phyloP scores from a whole-genome alignment of 53 echinoderm and acorn worm genomes.

The Apostichopus leukothele region DNA sequence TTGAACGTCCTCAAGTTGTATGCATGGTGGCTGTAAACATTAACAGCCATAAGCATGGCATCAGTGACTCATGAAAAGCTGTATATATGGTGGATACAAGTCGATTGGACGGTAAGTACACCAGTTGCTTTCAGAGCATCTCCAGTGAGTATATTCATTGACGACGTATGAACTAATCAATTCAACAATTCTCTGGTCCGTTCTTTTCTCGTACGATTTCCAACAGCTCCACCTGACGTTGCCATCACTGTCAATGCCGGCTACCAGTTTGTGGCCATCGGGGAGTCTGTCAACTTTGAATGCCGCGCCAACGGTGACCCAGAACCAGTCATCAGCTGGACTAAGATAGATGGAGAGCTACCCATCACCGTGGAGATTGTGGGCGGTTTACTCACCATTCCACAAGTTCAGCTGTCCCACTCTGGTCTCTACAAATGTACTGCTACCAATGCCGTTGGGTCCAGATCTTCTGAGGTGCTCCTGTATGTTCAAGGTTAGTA shows the following conservation, averaged over 20 bases:
- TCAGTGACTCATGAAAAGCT: too few species aligned
- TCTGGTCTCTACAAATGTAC: constrained; percentile 90
- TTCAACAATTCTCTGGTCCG: too few species aligned
- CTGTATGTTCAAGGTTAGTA: constrained; percentile 90
- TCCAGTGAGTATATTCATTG: too few species aligned
- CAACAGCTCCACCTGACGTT: constrained; percentile 81
- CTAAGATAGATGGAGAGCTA: constrained; percentile 73
- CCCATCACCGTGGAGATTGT: constrained; percentile 67
- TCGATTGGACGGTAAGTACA: too few species aligned
- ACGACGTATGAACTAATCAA: too few species aligned
- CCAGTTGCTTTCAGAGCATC: too few species aligned
- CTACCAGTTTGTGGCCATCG: constrained; percentile 85
- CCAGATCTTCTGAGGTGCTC: constrained; percentile 77
- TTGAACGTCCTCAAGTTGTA: too few species aligned
- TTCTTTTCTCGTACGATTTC: too few species aligned
- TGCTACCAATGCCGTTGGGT: constrained; percentile 88
- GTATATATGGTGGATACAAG: too few species aligned
- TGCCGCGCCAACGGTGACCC: constrained; percentile 86
- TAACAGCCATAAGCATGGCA: too few species aligned
- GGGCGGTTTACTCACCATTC: constrained; percentile 78
- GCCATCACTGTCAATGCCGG: constrained; percentile 82
- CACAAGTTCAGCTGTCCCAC: constrained; percentile 69
- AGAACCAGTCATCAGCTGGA: constrained; percentile 80
- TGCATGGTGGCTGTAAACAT: too few species aligned
- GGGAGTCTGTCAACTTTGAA: constrained; percentile 82